phyloP scores from a whole-genome alignment of 2,797 vertebrate genomes.

The Mionectes olivaceus region DNA sequence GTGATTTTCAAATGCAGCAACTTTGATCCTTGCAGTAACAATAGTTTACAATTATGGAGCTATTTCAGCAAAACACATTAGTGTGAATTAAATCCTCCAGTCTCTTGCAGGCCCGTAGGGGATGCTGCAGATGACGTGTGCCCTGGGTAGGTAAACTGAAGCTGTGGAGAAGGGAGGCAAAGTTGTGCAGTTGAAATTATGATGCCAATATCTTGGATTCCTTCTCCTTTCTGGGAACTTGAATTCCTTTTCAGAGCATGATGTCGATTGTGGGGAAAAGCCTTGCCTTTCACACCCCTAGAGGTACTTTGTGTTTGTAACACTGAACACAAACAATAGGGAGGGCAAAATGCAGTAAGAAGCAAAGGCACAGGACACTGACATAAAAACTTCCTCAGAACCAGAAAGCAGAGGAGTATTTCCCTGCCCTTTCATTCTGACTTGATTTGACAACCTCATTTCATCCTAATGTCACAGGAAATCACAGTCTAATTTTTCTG shows the following conservation, averaged over 20 bases:
- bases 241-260: background rate
- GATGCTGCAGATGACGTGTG: background rate
- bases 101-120: background rate
- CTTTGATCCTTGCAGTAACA: background rate
- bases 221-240: background rate
- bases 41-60: background rate
- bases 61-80: background rate
- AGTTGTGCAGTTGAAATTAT: background rate
- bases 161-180: background rate
- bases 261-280: background rate
- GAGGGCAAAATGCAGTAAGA: background rate
- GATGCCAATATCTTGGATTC: background rate
- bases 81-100: background rate
- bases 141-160: background rate
- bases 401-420: background rate
- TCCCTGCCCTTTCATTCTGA: background rate
- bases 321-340: background rate
- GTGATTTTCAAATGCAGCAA: background rate
- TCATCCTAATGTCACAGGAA: background rate
- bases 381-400: background rate
- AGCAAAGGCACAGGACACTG: background rate
- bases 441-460: slow-evolving; percentile 25
- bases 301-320: background rate
- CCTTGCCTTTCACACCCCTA: background rate
- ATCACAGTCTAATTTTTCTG: background rate